Conservation (phyloP, 2,113 vertebrate genomes). For the Empidonax traillii region DNA sequence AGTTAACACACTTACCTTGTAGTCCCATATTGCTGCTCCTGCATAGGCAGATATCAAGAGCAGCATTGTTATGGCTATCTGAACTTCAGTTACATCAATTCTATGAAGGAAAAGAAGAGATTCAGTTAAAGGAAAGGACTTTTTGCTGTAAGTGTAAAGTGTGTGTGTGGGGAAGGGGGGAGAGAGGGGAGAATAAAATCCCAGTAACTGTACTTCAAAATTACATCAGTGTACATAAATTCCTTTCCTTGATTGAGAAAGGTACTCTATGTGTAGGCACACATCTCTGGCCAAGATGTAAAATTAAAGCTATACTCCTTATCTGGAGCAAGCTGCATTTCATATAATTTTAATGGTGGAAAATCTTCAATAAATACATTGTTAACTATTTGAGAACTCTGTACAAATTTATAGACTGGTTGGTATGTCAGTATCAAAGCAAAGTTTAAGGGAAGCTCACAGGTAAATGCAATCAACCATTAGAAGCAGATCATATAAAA, state of each 20-base stretch:
- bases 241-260: not conserved
- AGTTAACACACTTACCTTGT: conserved; percentile 71
- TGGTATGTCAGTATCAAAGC: not conserved
- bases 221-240: not conserved
- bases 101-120: conserved; percentile 57
- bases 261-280: not conserved
- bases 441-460: not conserved
- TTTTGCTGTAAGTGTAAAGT: not conserved
- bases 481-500: not conserved
- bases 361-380: not conserved
- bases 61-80: conserved; percentile 84
- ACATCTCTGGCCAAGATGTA: not conserved
- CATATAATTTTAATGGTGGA: not conserved
- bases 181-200: not conserved
- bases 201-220: not conserved
- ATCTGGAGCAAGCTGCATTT: not conserved
- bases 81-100: conserved; percentile 96
- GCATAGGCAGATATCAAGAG: conserved; percentile 87
- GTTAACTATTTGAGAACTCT: not conserved
- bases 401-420: not conserved
- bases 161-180: not conserved
- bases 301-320: not conserved
- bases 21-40: conserved; percentile 88
- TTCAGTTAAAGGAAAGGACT: not conserved
- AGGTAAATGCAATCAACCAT: not conserved